Conservation (phyloP, 2,113 vertebrate species). For the Meriones unguiculatus region DNA sequence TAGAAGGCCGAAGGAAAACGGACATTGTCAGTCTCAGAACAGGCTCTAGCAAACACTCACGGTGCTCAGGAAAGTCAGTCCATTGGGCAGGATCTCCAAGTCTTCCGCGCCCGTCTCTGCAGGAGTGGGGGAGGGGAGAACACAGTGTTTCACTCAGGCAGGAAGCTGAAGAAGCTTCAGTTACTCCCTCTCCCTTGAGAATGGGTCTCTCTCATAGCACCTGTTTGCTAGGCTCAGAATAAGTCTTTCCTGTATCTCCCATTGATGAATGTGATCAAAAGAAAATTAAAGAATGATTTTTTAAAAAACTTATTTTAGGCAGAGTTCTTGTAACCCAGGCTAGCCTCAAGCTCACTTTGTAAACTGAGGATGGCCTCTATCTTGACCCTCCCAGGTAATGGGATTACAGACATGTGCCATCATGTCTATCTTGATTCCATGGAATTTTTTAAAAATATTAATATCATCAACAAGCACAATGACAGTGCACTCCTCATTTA, state of each 20-base stretch:
- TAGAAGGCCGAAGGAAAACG: not conserved
- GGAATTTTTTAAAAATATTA: slow-evolving; percentile 17
- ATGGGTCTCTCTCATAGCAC: not conserved
- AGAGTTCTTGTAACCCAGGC: not conserved
- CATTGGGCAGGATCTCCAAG: slow-evolving; percentile 88
- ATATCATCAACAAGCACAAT: not conserved
- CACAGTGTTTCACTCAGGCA: not conserved
- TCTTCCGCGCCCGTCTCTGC: slow-evolving; percentile 89
- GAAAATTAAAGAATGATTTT: not conserved
- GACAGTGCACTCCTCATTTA: not conserved
- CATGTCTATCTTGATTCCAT: not conserved
- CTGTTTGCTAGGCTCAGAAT: slow-evolving; percentile 34
- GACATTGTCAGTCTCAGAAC: not conserved
- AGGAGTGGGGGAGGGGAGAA: slow-evolving; percentile 31
- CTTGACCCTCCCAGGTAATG: not conserved
- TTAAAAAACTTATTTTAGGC: not conserved
- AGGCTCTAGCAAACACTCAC: slow-evolving; percentile 82
- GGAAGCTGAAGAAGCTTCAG: not conserved
- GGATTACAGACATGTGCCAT: not conserved
- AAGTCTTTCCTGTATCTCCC: not conserved
- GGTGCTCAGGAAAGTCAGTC: slow-evolving; percentile 87
- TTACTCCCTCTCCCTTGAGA: not conserved
- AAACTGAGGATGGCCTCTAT: not conserved
- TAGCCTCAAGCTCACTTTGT: not conserved
- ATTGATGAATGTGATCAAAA: not conserved